Conservation (phyloP, 2,113 vertebrate species). For the Tricholaema leucomelas region DNA sequence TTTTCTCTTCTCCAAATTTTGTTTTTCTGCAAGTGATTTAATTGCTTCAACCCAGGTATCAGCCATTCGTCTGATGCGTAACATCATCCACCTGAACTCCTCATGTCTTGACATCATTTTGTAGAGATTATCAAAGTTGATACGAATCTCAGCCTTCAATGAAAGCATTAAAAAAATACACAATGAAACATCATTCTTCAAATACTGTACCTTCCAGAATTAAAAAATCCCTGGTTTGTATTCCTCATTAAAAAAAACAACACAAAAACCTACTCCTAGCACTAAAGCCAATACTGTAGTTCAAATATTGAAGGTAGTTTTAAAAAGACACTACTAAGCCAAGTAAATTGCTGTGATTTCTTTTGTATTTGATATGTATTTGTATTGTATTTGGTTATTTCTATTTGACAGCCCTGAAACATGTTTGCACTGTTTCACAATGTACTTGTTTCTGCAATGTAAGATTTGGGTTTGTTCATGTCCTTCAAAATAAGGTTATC, state of each 20-base stretch:
- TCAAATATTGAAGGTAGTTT: background rate
- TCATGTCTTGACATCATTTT: conserved; percentile 92
- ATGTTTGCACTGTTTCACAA: background rate
- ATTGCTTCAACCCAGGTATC: conserved; percentile 92
- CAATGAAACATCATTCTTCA: background rate
- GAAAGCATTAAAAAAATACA: background rate
- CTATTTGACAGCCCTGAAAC: background rate
- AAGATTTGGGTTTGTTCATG: background rate
- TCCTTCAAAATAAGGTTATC: background rate
- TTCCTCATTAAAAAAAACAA: background rate
- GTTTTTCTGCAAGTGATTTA: conserved; percentile 90
- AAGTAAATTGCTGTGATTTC: background rate
- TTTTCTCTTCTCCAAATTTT: conserved; percentile 88
- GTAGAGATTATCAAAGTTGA: conserved; percentile 91
- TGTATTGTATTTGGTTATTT: background rate
- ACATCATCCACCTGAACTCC: conserved; percentile 98
- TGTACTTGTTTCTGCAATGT: background rate
- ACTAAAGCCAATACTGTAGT: background rate
- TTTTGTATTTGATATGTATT: background rate
- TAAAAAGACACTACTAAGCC: background rate
- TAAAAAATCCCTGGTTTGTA: background rate
- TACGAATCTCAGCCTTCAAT: conserved; percentile 88
- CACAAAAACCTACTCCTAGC: background rate
- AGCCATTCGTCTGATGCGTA: conserved; percentile 94
- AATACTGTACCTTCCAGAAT: background rate